Evolutionary conservation across 2,113 vertebrate species (phyloP).

Genomic region (Sterna hirundo): DNA sequence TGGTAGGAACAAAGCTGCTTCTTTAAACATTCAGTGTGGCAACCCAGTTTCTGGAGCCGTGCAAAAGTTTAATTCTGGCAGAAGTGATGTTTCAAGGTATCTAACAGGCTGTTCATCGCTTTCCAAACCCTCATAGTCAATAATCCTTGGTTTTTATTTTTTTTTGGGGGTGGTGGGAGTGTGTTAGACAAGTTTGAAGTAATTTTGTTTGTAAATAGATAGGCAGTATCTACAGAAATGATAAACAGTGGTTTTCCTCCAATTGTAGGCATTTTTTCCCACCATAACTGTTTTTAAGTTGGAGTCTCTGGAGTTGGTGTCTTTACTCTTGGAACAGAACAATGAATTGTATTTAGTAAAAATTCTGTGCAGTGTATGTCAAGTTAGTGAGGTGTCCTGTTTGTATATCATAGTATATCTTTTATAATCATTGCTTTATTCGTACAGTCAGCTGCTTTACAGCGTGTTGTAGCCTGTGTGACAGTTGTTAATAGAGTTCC

Average conservation of each 20-base stretch:
- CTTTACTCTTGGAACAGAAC: not conserved
- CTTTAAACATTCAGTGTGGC: not conserved
- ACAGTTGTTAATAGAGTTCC: not conserved
- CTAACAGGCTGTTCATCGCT: not conserved
- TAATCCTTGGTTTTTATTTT: not conserved
- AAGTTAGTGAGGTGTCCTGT: not conserved
- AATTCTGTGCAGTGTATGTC: not conserved
- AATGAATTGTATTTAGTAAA: not conserved
- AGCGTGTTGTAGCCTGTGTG: not conserved
- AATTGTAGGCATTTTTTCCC: not conserved
- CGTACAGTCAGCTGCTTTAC: not conserved
- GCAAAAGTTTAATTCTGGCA: not conserved
- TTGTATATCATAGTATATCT: not conserved
- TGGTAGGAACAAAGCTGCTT: not conserved
- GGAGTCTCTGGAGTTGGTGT: not conserved
- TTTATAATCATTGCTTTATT: not conserved
- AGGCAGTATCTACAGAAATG: not conserved
- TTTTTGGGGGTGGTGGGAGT: not conserved
- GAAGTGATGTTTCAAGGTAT: not conserved
- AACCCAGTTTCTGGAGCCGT: not conserved
- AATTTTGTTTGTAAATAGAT: not conserved
- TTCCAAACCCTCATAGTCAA: not conserved
- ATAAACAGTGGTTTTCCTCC: not conserved
- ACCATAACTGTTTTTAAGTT: not conserved
- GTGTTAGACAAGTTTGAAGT: not conserved